Evolutionary conservation across 1,140 invertebrate genomes (phyloP).

Genomic region (Drosophila nasuta): DNA sequence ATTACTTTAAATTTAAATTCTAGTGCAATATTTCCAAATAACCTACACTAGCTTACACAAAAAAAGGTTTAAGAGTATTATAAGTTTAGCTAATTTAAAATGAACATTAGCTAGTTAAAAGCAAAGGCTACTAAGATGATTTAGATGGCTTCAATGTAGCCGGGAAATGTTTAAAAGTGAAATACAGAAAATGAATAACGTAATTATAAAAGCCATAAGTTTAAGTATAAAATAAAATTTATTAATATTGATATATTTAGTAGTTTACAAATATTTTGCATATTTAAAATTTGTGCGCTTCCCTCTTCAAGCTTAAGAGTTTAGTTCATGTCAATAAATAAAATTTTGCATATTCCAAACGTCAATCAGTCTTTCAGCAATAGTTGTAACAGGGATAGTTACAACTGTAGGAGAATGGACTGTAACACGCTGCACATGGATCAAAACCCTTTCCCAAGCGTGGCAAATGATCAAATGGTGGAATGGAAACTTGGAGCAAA

Average conservation of each 20-base stretch:
- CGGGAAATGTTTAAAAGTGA: too few relatives aligned
- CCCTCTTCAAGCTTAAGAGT: neutral
- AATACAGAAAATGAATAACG: neutral
- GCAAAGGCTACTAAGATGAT: conserved; percentile 10
- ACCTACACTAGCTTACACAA: neutral
- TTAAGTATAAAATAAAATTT: conserved; percentile 2
- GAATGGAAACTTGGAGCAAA: conserved; percentile 15
- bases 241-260: neutral
- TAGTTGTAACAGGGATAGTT: conserved; percentile 21
- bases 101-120: neutral
- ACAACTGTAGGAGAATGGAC: neutral
- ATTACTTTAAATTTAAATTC: conserved; percentile 4
- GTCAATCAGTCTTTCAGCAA: neutral
- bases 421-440: conserved; percentile 12
- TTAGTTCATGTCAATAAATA: neutral
- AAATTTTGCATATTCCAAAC: neutral
- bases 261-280: neutral
- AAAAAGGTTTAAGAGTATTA: conserved; percentile 1
- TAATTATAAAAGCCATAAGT: too few relatives aligned
- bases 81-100: neutral
- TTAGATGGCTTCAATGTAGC: too few relatives aligned
- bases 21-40: neutral
- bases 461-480: conserved; percentile 22
- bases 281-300: neutral
- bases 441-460: conserved; percentile 19